Evolutionary conservation across 2,888 invertebrate genomes (phyloP), one percentile per base, ranked within the genome.

Genomic region (Ectemnius continuus): DNA sequence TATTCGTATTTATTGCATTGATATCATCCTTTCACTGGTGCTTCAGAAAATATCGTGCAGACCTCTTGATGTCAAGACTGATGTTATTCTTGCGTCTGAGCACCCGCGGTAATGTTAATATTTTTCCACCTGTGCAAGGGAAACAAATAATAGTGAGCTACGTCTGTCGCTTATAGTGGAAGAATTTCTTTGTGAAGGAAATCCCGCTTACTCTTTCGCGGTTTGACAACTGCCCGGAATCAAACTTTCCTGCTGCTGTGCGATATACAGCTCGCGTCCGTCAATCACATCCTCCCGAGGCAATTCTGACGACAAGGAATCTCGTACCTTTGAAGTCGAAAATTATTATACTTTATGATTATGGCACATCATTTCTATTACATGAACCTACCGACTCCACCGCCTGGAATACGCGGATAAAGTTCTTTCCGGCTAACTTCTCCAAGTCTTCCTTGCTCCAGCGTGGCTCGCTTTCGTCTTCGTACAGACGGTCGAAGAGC

Each of bases 361-460:
- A 52, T 14, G 14, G 6, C 14, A 57, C 58, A 61, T n/a, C 28
- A 59, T 67, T 1, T 47, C 13, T 47, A 67, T 2, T 36, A 77
- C 70, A 6, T 11, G 16, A 52, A 1, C 16, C 73, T 67, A 86
- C 87, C 28, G 68, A 60, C 82, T 91, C 92, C 1, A 89, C 91
- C 62, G 85, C 86, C 56, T 81, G 82, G 67, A 93, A 91, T 2
- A 92, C 92, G 47, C 92, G 85, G 46, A 92, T 84, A 2, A 93
- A 87, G 85, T 93, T 93, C 57, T 86, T 84, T 4, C 92, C 92
- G 4, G 92, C 92, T 46, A 93, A 84, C 82, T 92, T 92, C 76
- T 91, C 90, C 20, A 93, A 86, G 79, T 92, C 92, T 23, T 85
- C 87, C 4, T 84, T 84, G 0, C 88, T 90, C 93, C 93, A 93